Conservation (phyloP, 2,797 vertebrate species). For the Enteromius fasciolatus region DNA sequence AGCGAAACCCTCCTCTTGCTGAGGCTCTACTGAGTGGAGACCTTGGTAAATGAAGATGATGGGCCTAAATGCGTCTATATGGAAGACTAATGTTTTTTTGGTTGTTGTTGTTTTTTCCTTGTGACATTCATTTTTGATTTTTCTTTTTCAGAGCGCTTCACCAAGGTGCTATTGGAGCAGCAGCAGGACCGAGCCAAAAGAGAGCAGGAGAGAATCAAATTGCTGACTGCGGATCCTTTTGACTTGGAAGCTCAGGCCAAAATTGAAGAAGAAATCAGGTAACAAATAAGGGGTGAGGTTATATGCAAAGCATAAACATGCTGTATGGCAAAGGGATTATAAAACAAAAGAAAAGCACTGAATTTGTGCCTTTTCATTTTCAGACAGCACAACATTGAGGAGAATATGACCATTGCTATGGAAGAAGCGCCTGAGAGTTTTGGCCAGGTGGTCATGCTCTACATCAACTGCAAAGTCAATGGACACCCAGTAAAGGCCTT, state of each 20-base stretch:
- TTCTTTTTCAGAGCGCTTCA: constrained; percentile 86
- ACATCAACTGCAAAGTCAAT: constrained; percentile 99
- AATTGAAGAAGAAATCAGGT: constrained; percentile 99
- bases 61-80: background rate
- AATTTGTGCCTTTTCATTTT: constrained; percentile 56
- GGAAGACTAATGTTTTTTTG: background rate
- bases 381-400: constrained; percentile 98
- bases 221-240: constrained; percentile 95
- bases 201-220: constrained; percentile 94
- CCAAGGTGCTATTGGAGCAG: constrained; percentile 92
- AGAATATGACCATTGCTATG: constrained; percentile 99
- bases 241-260: constrained; percentile 98
- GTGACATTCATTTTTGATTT: background rate
- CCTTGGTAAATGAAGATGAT: constrained; percentile 79
- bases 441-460: constrained; percentile 99
- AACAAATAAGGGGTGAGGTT: background rate
- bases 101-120: background rate
- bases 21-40: constrained; percentile 97
- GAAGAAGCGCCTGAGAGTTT: constrained; percentile 98
- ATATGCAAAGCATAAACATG: background rate
- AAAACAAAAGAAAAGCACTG: background rate
- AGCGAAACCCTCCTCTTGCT: constrained; percentile 92
- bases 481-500: constrained; percentile 98
- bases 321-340: background rate
- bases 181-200: constrained; percentile 93